These are phyloP conservation scores for Porites evermanni DNA, from an alignment of 92 coral and sea anemone genomes.

Conservation along the genomic window DNA sequence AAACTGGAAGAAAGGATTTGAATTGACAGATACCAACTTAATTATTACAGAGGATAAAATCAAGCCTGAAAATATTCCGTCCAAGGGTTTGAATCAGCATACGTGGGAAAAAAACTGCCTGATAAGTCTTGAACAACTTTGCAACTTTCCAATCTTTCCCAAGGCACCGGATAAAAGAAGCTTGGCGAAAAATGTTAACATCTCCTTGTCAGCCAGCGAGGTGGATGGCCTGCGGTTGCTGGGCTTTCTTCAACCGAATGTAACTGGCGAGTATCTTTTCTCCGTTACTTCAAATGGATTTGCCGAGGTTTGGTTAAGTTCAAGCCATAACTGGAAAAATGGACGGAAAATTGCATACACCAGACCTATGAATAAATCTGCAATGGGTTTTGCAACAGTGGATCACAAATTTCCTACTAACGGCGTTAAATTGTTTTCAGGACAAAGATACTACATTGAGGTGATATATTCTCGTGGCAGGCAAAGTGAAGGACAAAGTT, in stretches of 20 bases:
- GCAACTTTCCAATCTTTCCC: conserved; percentile 57
- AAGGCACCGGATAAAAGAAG: conserved; percentile 52
- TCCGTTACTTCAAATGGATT: conserved; percentile 48
- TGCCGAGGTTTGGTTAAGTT: conserved; percentile 57
- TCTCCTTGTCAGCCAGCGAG: background rate
- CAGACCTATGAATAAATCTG: background rate
- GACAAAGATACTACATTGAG: background rate
- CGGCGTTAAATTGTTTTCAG: too few species aligned
- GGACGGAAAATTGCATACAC: conserved; percentile 26
- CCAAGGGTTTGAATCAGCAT: conserved; percentile 44
- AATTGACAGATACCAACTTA: too few species aligned
- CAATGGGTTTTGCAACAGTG: background rate
- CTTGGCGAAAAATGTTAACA: background rate
- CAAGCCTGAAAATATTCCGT: too few species aligned
- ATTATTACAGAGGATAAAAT: too few species aligned
- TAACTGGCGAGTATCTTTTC: conserved; percentile 49
- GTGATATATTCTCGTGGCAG: background rate
- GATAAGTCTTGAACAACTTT: conserved; percentile 30
- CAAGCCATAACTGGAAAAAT: conserved; percentile 35
- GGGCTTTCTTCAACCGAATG: conserved; percentile 12
- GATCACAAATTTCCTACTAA: too few species aligned
- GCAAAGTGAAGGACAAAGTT: conserved; percentile 24
- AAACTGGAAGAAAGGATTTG: too few species aligned
- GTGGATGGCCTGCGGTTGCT: background rate
- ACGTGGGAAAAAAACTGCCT: conserved; percentile 48